Conservation (phyloP, 2,113 vertebrate genomes). For the Echinops telfairi region DNA sequence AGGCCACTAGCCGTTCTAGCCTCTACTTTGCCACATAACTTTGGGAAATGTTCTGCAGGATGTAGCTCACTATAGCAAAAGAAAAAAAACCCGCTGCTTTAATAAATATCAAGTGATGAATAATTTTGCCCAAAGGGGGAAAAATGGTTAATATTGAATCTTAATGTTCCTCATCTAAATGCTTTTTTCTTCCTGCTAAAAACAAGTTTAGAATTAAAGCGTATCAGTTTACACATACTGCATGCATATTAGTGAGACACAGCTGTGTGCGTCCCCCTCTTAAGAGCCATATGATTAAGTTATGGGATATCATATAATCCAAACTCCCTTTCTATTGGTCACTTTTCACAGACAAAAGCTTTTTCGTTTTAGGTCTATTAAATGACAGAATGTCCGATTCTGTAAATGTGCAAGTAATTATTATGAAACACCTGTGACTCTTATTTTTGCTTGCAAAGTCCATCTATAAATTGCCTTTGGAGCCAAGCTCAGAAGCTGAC, state of each 20-base stretch:
- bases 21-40: conserved; percentile 81
- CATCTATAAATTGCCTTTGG: conserved; percentile 84
- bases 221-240: conserved; percentile 99
- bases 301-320: conserved; percentile 99
- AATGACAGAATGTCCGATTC: conserved; percentile 97
- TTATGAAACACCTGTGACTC: conserved; percentile 98
- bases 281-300: conserved; percentile 99
- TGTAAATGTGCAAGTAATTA: conserved; percentile 98
- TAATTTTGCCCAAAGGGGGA: conserved; percentile 88
- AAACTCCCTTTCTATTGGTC: conserved; percentile 90
- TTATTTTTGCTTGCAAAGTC: conserved; percentile 76
- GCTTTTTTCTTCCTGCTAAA: conserved; percentile 97
- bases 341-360: conserved; percentile 91
- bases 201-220: conserved; percentile 98
- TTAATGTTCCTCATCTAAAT: conserved; percentile 97
- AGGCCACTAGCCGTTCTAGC: conserved; percentile 30
- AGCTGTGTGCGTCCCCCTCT: conserved; percentile 98
- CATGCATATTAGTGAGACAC: conserved; percentile 98
- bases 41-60: conserved; percentile 80
- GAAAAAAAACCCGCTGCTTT: conserved; percentile 81
- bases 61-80: conserved; percentile 80
- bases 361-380: conserved; percentile 99
- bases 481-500: conserved; percentile 74
- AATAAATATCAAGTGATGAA: conserved; percentile 91
- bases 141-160: conserved; percentile 91